These are phyloP conservation scores for Alligator sinensis DNA, from an alignment of 2,113 vertebrate species.

Conservation along the genomic window DNA sequence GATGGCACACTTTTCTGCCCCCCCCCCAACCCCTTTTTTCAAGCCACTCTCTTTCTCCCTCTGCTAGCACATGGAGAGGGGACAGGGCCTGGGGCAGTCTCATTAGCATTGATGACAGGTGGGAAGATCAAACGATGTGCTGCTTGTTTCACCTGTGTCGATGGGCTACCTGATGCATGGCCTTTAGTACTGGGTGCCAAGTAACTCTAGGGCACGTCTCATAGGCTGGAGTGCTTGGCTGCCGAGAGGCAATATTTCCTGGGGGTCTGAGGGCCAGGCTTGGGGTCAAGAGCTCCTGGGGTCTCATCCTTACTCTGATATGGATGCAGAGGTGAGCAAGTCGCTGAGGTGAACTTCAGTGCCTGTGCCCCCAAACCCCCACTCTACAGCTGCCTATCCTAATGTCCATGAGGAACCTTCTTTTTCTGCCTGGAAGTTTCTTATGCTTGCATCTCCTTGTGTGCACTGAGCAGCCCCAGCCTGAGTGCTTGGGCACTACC, in stretches of 20 bases:
- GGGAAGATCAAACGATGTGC: slow-evolving; percentile 59
- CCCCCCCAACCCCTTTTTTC: slow-evolving; percentile 47
- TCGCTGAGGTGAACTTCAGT: neutral
- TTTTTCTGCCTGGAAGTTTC: no score
- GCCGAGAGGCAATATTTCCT: neutral
- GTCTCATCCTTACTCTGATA: neutral
- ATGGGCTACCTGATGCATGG: accelerated
- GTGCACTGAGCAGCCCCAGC: no score
- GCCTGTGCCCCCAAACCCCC: neutral
- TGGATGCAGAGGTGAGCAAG: neutral
- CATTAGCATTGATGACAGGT: slow-evolving; percentile 61
- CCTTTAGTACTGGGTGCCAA: neutral
- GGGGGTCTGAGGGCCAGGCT: neutral
- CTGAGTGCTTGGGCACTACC: no score
- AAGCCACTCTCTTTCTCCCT: slow-evolving; percentile 52
- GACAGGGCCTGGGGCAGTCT: slow-evolving; percentile 19
- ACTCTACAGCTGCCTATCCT: no score
- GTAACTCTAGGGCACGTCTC: no score
- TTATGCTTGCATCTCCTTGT: no score
- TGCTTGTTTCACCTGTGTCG: neutral
- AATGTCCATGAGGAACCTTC: no score
- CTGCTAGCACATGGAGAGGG: slow-evolving; percentile 56
- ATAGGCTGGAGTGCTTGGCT: neutral
- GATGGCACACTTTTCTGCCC: slow-evolving; percentile 30
- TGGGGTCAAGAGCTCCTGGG: neutral